A percentile compares a stretch with the other conserved stretches of the same genome.
Evolutionary conservation across 2,888 invertebrate genomes (phyloP).

Genomic region (Phyto melanocephala): DNA sequence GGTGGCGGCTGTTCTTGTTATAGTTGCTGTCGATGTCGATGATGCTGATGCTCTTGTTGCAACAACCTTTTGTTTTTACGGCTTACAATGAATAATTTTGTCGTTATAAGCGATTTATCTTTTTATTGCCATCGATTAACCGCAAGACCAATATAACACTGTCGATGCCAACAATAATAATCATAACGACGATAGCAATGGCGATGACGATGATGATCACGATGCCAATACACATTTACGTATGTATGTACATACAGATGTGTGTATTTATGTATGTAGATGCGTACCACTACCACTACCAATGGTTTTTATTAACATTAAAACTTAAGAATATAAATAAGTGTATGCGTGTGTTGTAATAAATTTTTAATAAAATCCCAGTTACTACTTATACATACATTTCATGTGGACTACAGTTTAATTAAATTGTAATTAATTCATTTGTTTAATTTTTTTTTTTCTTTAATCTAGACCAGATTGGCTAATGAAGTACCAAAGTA

Average conservation of each 20-base stretch:
- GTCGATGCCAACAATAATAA: slow-evolving; percentile 59
- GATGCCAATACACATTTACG: not conserved
- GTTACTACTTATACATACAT: no score
- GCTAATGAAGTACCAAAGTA: slow-evolving; percentile 94
- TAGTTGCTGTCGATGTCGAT: not conserved
- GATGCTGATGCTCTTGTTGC: slow-evolving; percentile 38
- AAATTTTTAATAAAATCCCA: slow-evolving; percentile 23
- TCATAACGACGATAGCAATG: slow-evolving; percentile 14
- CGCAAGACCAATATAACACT: slow-evolving; percentile 62
- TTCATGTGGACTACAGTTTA: not conserved
- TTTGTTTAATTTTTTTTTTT: slow-evolving; percentile 3
- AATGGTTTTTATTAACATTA: slow-evolving; percentile 51
- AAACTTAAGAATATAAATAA: not conserved
- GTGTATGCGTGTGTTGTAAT: slow-evolving; percentile 1
- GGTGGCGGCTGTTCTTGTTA: slow-evolving; percentile 38
- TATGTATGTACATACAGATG: not conserved
- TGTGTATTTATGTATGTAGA: no score
- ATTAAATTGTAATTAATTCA: no score
- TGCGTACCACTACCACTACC: no score
- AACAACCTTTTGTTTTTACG: slow-evolving; percentile 69
- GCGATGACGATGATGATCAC: not conserved
- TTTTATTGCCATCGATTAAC: slow-evolving; percentile 69
- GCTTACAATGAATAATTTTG: slow-evolving; percentile 76
- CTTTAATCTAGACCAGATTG: slow-evolving; percentile 85
- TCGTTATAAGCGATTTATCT: slow-evolving; percentile 76